Evolutionary conservation across 2,113 vertebrate species (phyloP), one percentile per base, ranked within the genome.

Genomic region (Corapipo altera): DNA sequence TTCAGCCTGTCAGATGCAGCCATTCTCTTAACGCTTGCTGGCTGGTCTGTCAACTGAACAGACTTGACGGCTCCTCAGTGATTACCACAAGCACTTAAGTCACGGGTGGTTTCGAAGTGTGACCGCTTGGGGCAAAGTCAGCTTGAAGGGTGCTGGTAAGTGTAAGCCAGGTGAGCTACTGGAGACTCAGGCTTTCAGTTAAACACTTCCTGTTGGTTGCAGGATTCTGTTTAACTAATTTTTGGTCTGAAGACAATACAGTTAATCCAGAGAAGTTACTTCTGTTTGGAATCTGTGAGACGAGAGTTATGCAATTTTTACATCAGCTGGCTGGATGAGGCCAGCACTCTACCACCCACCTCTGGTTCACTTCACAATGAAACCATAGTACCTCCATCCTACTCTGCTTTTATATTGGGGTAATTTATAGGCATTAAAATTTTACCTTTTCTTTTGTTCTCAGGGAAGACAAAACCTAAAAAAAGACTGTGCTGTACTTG

Each of bases 391-490:
- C 67, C 51, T 91, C 78, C 83, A 54, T 88, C 80, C 85, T 65
- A 84, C 79, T 94, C 74, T 91, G 76, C 61, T 89, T 92, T 95
- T 84, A 65, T 80, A 66, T 19, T 74, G 23, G 48, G 37, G 39
- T 80, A 59, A 90, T 92, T 88, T 94, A 67, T 49, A 84, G 57
- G 37, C 65, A 90, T 88, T 88, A 67, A 59, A 78, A 64, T 86
- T 32, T 86, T 70, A 83, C 28, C 19, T 75, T 73, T 85, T 82
- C 23, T 69, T 94, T 58, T 89, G 27, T 66, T 74, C 67, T 82
- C 26, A 33, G 61, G 37, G 37, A 78, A 86, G 44, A 66, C 6
- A 46, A 80, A 81, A 20, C 44, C 69, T 78, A 65, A 84, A 88
- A 92, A 87, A 84, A 64, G 51, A 20, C 20, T 30, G 10, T 39